Evolutionary conservation across 1,140 invertebrate genomes (phyloP).

Genomic region (Chrysopa pallens): DNA sequence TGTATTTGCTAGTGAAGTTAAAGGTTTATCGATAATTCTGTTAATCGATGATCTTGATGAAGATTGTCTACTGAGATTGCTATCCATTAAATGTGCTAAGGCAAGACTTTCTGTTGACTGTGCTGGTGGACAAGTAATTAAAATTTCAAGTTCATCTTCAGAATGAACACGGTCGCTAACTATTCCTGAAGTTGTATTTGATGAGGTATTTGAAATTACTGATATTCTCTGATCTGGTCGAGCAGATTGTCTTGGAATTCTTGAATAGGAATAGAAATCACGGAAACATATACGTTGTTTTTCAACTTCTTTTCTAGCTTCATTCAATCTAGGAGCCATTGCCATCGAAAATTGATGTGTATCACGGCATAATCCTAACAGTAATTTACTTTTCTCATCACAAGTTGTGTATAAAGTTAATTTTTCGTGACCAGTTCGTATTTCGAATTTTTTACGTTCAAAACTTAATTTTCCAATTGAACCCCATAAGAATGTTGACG

Average conservation of each 20-base stretch:
- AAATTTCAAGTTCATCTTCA: constrained; percentile 76
- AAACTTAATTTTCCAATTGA: constrained; percentile 86
- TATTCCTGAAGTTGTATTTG: constrained; percentile 87
- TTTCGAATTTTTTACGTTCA: constrained; percentile 94
- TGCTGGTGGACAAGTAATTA: constrained; percentile 55
- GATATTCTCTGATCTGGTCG: constrained; percentile 70
- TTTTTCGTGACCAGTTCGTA: constrained; percentile 71
- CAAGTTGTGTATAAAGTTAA: constrained; percentile 76
- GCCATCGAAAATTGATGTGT: constrained; percentile 92
- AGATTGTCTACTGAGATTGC: constrained; percentile 30
- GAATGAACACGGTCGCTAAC: constrained; percentile 87
- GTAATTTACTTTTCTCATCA: constrained; percentile 81
- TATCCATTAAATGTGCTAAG: constrained; percentile 45
- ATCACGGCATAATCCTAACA: constrained; percentile 72
- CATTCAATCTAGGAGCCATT: constrained; percentile 63
- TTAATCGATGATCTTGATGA: constrained; percentile 24
- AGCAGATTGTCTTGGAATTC: constrained; percentile 37
- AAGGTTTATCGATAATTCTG: constrained; percentile 20
- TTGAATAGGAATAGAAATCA: constrained; percentile 45
- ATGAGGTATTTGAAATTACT: constrained; percentile 79
- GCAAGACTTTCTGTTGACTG: constrained; percentile 57
- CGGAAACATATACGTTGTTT: constrained; percentile 27
- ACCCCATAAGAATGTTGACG: constrained; percentile 73
- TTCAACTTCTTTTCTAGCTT: constrained; percentile 56
- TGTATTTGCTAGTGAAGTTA: constrained; percentile 14